Base-by-base conservation (phyloP, 2,113 vertebrate species). In the Xiphophorus hellerii region DNA sequence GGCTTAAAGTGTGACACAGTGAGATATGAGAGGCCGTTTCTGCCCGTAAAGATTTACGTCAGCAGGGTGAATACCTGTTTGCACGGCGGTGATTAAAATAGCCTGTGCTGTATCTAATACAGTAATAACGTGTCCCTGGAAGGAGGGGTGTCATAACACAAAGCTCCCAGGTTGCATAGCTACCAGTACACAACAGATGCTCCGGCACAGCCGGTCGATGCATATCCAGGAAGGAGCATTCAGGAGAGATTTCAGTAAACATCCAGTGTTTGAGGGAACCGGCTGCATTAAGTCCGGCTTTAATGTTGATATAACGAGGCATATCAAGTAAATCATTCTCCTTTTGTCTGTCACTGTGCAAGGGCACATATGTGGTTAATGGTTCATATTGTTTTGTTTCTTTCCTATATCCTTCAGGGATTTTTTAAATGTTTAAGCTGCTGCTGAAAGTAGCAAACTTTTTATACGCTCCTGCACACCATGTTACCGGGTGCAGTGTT, bases 141-240 rank as follows among this genome's bases (percentile, higher is more conserved):
- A 82, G 88, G 75, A 86, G 74, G 76, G 80, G 84, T 91, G 89
- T 90, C 88, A 87, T 83, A 92, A 92, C 91, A 92, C 74, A 82
- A 44, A 62, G 76, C 84, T 80, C 80, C 72, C 62, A 58, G 28
- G 92, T 94, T 92, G 92, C 93, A 30, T 92, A 78, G 93, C 80
- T 86, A 93, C 91, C 62, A 54, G 75, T 37, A 69, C 51, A 89
- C 85, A 84, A 85, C 87, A 87, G 86, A 88, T 92, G 87, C 89
- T 84, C 65, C 25, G 60, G 66, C 91, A 81, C 84, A 82, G 78
- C 74, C 77, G 62, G 75, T 75, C 82, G 17, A 76, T 89, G 84
- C 74, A 80, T 80, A 80, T 81, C 73, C 88, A 71, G 77, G 48
- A 78, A 67, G 77, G 67, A 84, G 76, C 78, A 80, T 88, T 64